phyloP scores from a whole-genome alignment of 2,797 vertebrate species.

The Pangasius macronema region DNA sequence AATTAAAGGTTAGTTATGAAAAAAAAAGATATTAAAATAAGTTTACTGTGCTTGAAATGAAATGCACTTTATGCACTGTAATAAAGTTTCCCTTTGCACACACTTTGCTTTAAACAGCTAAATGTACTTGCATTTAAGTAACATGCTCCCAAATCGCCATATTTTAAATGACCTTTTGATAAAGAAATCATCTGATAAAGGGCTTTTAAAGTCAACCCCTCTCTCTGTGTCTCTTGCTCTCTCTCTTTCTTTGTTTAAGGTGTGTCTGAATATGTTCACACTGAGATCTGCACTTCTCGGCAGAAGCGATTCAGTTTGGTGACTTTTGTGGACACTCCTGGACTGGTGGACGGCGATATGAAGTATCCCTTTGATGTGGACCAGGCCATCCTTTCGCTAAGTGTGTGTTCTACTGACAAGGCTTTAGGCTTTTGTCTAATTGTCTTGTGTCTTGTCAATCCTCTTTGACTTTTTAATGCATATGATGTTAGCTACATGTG shows the following conservation, averaged over 20 bases:
- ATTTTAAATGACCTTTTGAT: not conserved
- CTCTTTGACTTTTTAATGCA: not conserved
- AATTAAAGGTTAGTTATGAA: constrained; percentile 77
- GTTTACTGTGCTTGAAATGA: not conserved
- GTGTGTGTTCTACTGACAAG: constrained; percentile 62
- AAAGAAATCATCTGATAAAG: not conserved
- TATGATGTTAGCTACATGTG: not conserved
- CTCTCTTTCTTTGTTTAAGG: constrained; percentile 62
- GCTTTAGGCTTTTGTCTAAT: not conserved
- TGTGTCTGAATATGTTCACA: constrained; percentile 81
- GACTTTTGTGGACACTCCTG: constrained; percentile 84
- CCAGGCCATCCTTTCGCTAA: constrained; percentile 79
- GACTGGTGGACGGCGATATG: constrained; percentile 85
- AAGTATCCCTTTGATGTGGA: constrained; percentile 90
- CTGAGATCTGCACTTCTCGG: constrained; percentile 84
- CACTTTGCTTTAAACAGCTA: not conserved
- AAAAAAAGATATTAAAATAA: not conserved
- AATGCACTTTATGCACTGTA: not conserved
- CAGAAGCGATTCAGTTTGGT: constrained; percentile 85
- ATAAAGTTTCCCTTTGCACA: not conserved
- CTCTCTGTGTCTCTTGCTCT: not conserved
- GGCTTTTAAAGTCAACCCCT: not conserved
- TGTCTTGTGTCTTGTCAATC: not conserved
- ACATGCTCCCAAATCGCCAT: not conserved
- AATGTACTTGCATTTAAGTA: not conserved